Conservation (phyloP, 2,888 invertebrate genomes). For the Heliconius charithonia region DNA sequence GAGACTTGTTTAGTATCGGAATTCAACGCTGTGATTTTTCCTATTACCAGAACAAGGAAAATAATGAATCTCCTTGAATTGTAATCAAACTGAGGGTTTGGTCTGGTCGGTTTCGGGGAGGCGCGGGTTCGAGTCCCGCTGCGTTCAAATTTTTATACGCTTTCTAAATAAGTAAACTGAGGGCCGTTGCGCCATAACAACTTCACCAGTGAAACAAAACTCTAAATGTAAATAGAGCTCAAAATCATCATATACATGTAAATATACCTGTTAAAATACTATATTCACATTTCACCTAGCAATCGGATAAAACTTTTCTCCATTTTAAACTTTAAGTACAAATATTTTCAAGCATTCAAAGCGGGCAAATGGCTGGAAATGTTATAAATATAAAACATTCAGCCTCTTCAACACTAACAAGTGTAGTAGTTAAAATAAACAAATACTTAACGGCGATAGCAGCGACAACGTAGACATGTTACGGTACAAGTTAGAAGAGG, state of each 20-base stretch:
- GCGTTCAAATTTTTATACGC: too few species aligned
- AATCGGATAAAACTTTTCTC: constrained; percentile 1
- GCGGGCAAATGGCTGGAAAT: constrained; percentile 18
- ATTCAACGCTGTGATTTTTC: too few species aligned
- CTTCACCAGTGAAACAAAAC: too few species aligned
- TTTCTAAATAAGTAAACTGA: too few species aligned
- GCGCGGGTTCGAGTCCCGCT: too few species aligned
- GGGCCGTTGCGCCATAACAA: too few species aligned
- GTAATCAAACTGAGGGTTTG: too few species aligned
- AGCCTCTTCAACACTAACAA: constrained; percentile 42
- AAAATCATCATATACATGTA: background rate
- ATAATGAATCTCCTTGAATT: too few species aligned
- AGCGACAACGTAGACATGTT: constrained; percentile 44
- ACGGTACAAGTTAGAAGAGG: constrained; percentile 43
- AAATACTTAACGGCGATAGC: constrained; percentile 54
- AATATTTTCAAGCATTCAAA: constrained; percentile 14
- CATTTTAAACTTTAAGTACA: constrained; percentile 4
- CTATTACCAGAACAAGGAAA: too few species aligned
- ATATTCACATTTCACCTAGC: background rate
- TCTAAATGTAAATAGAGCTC: background rate
- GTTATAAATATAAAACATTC: constrained; percentile 22
- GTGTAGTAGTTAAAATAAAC: constrained; percentile 52
- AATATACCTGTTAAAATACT: background rate
- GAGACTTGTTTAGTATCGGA: too few species aligned
- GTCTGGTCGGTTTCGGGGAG: too few species aligned